Base-by-base conservation (phyloP, 2,888 invertebrate species). In the Apotomis capreana region DNA sequence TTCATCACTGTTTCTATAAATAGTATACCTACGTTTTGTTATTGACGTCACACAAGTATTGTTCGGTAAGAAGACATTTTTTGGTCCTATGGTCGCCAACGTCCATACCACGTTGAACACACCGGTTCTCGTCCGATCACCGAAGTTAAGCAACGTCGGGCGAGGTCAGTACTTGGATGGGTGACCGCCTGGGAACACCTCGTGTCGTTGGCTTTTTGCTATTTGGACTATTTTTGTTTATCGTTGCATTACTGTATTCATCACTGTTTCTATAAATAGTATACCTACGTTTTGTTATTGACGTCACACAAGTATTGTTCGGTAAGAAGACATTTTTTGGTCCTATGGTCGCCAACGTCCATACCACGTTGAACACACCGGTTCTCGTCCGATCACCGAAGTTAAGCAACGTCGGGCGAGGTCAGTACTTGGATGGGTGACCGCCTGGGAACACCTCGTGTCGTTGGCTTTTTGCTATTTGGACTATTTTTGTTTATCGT, bases 391-490 rank as follows among this genome's bases (percentile, higher is more conserved):
- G 79, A 78, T 80, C 79, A 80, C 78, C 79, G 78, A 79, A 79
- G 79, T 80, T 80, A 80, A 80, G 79, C 78, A 79, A 77, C 79
- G 77, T 79, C 77, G 78, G 78, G 80, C 79, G 78, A 68, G 76
- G 77, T 78, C 76, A 80, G 79, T 80, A 79, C 78, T 79, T 80
- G 78, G 79, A 80, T 79, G 79, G 80, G 78, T 80, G 78, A 80
- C 80, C 80, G 79, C 79, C 78, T 79, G 78, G 79, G 80, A 80
- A 80, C 79, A 80, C 78, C 76, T 64, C 79, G 79, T 78, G 77
- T 63, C 70, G 79, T 79, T 79, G 79, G 79, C 78, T 76, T 77
- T 76, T 76, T 77, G 71, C 68, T 51, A 15, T 15, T 15, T 15
- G 15, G 15, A 15, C 15, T 15, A 15, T 15, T 15, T 15, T 15